Conservation (phyloP, 2,888 invertebrate species). For the Pyrrhia umbra region DNA sequence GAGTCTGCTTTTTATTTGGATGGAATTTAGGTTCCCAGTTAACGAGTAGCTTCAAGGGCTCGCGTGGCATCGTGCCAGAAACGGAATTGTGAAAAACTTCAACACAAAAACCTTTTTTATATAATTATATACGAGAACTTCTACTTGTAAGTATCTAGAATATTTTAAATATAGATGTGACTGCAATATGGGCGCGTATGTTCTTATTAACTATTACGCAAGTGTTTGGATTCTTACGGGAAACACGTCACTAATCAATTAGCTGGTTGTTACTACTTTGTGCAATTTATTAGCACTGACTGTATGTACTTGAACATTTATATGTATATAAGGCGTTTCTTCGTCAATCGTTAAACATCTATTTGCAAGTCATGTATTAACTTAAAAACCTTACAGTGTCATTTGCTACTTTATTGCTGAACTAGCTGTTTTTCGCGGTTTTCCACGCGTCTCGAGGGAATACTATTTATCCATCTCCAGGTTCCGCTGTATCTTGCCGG, state of each 20-base stretch:
- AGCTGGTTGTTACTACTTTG: constrained; percentile 22
- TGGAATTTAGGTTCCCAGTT: constrained; percentile 23
- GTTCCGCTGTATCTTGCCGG: no score
- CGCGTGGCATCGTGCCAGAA: constrained; percentile 45
- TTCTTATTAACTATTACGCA: constrained; percentile 20
- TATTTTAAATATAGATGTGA: background rate
- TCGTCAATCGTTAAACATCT: constrained; percentile 6
- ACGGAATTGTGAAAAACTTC: constrained; percentile 12
- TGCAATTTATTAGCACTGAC: constrained; percentile 40
- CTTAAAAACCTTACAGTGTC: background rate
- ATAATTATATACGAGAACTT: constrained; percentile 6
- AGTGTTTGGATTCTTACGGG: constrained; percentile 14
- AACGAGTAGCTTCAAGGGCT: constrained; percentile 20
- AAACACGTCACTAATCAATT: constrained; percentile 44
- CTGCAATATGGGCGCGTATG: background rate
- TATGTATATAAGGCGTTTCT: constrained; percentile 2
- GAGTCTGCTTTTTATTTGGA: constrained; percentile 14
- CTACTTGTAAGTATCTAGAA: background rate
- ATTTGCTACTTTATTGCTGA: no score
- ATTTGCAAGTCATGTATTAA: constrained; percentile 1
- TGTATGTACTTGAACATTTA: constrained; percentile 12
- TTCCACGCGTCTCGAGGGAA: no score
- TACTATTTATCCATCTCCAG: no score
- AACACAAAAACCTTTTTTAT: background rate
- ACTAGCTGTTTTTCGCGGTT: no score